Evolutionary conservation across 2,888 invertebrate species (phyloP).

Genomic region (Lissocephala sabroskyi): DNA sequence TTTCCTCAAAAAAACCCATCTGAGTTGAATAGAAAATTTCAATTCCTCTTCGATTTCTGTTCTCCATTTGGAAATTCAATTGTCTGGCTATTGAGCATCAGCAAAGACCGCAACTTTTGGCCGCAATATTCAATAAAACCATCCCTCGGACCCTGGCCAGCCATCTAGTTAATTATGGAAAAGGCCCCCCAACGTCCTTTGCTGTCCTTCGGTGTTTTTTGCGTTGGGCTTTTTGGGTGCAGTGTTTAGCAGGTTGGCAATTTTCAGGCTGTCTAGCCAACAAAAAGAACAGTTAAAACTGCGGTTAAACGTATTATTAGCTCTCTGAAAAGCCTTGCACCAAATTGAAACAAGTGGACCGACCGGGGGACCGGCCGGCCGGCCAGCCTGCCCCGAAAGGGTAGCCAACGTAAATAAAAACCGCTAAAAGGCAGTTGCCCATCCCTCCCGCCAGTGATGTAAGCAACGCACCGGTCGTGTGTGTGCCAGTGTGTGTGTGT

Average conservation of each 20-base stretch:
- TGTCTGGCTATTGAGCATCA: too few relatives aligned
- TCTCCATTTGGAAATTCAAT: too few relatives aligned
- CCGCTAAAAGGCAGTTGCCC: constrained; percentile 52
- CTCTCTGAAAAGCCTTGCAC: too few relatives aligned
- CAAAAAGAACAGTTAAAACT: constrained; percentile 59
- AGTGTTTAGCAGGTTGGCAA: too few relatives aligned
- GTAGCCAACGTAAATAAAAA: constrained; percentile 26
- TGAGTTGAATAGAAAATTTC: too few relatives aligned
- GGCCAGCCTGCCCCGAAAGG: constrained; percentile 21
- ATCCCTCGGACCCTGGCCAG: too few relatives aligned
- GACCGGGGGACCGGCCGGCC: constrained; percentile 26
- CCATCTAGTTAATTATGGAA: constrained; percentile 63
- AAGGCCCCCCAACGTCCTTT: constrained; percentile 19
- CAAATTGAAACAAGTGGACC: constrained; percentile 46
- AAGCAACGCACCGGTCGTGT: too few relatives aligned
- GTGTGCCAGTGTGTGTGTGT: background rate
- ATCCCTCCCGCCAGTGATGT: background rate
- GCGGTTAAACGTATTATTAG: constrained; percentile 65
- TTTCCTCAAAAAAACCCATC: too few relatives aligned
- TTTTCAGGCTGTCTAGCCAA: constrained; percentile 15
- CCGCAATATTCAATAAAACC: constrained; percentile 37
- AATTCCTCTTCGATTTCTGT: too few relatives aligned
- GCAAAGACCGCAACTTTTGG: too few relatives aligned
- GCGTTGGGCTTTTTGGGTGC: too few relatives aligned
- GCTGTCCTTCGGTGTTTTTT: too few relatives aligned